These are phyloP conservation scores for Tenodera sinensis DNA, from an alignment of 2,888 invertebrate species.

Conservation along the genomic window DNA sequence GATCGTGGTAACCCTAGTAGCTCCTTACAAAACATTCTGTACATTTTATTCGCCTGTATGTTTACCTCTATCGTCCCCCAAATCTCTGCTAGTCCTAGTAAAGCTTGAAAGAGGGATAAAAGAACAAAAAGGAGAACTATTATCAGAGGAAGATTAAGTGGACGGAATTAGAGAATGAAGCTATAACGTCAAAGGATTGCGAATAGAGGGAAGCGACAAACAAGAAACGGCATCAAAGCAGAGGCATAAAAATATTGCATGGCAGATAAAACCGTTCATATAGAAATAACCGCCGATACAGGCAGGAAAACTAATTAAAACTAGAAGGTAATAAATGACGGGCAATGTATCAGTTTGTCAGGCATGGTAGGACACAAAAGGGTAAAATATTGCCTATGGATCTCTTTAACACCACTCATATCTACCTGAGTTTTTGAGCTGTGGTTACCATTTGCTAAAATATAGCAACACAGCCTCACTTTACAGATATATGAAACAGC, in stretches of 20 bases:
- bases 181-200: too few relatives aligned
- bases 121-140: too few relatives aligned
- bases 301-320: not conserved
- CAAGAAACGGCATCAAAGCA: not conserved
- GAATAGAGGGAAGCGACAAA: not conserved
- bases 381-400: not conserved
- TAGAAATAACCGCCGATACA: not conserved
- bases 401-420: not conserved
- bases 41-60: too few relatives aligned
- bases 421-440: not conserved
- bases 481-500: too few relatives aligned
- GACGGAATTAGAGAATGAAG: too few relatives aligned
- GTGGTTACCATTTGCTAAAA: not conserved
- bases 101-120: too few relatives aligned
- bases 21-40: too few relatives aligned
- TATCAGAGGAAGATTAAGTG: too few relatives aligned
- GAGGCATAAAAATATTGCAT: not conserved
- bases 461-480: not conserved
- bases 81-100: too few relatives aligned
- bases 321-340: not conserved
- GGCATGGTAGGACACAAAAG: not conserved
- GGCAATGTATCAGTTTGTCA: not conserved
- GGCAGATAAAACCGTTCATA: not conserved
- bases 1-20: too few relatives aligned
- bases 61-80: too few relatives aligned